Evolutionary conservation across 2,113 vertebrate genomes (phyloP), one percentile per base, ranked within the genome.

Genomic region (Tinamus guttatus): DNA sequence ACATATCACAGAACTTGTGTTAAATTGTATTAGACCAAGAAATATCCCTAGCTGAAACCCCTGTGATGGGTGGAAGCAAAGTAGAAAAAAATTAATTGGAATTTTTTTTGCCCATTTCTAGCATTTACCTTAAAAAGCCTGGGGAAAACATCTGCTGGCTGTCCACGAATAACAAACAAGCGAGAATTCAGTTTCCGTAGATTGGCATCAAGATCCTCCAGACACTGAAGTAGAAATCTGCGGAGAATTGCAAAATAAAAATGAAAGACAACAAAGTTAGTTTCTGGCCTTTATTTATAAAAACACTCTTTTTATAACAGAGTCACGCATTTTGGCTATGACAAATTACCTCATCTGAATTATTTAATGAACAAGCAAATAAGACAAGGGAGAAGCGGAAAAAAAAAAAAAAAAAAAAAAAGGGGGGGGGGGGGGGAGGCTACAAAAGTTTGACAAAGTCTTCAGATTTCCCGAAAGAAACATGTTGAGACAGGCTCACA

Each of bases 121-220:
- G 18, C 74, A 93, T 77, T 95, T 97, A 99, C 99, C 99, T 99
- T 99, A 94, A 99, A 99, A 56, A 99, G 98, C 32, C 99, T 98
- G 81, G 99, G 99, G 97, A 99, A 99, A 91, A 99, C 99, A 95
- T 99, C 99, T 91, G 99, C 99, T 49, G 99, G 99, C 85, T 99
- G 99, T 74, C 99, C 99, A 96, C 99, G 98, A 97, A 99, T 99
- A 79, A 99, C 99, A 97, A 99, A 99, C 75, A 99, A 93, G 65
- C 99, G 98, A 58, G 99, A 99, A 96, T 99, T 99, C 84, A 99
- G 97, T 96, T 99, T 99, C 79, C 99, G 98, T 52, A 99, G 98
- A 95, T 98, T 99, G 89, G 98, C 98, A 94, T 99, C 99, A 92
- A 99, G 98, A 95, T 99, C 99, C 90, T 99, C 99, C 70, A 99